Evolutionary conservation across 1,140 invertebrate genomes (phyloP), one percentile per base, ranked within the genome.

Genomic region (Drosophila navojoa): DNA sequence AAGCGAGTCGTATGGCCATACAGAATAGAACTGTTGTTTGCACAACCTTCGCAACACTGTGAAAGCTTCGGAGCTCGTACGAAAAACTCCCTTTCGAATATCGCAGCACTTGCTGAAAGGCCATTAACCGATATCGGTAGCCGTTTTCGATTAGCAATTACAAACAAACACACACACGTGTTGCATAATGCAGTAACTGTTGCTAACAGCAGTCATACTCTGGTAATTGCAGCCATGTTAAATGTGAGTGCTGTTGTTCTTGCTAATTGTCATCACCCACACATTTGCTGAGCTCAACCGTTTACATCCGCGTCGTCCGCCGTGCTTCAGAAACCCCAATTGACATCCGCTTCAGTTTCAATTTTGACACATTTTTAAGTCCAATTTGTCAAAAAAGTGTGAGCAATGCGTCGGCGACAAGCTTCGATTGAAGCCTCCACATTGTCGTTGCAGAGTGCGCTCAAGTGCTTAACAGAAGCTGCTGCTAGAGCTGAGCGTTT

Each of bases 341-440:
- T 80, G 82, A 78, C 81, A 86, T 86, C 81, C 81, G 81, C 82
- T 86, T 86, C 79, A 87, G 71, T 86, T 86, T 86, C 82, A 86
- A 58, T 86, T 86, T 87, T 86, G 81, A 86, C 82, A 86, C 81
- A 87, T 82, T 79, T 87, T 68, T 44, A 68, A 60, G 58, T 60
- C 49, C 40, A 68, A 72, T 72, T 54, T 72, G 55, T 72, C 55
- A 68, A 60, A 68, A 67, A 68, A 60, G 32, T 68, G 22, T 67
- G 44, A 19, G 62, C 27, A 27, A 52, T 44, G 68, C 68, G 68
- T 71, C 62, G 69, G 69, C 69, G 69, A 71, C 69, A 71, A 66
- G 69, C 52, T 47, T 10, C 47, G 49, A 4, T 67, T 72, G n/a
- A 71, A 66, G 45, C 40, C 49, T 29, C 40, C 53, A 58, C 25